Evolutionary conservation across 2,888 invertebrate genomes (phyloP), one percentile per base, ranked within the genome.

Genomic region (Lasioglossum zephyrum): DNA sequence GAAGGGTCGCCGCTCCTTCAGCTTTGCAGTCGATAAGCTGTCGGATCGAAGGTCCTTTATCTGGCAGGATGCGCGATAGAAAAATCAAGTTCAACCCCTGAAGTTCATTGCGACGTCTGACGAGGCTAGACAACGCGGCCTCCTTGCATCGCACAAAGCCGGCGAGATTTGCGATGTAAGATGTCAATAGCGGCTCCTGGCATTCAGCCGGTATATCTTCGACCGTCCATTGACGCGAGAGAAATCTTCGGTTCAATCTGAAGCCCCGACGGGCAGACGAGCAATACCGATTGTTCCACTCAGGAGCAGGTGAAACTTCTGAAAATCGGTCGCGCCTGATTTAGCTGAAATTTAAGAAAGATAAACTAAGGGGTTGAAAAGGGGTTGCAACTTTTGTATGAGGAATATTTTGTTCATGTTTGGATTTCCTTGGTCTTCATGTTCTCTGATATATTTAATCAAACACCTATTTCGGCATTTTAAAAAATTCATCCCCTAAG

Each of bases 161-260:
- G 69, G 70, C 79, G 26, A 77, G 80, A 85, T 80, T 79, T 82
- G 77, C 88, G 75, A 81, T 72, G 77, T 72, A 73, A 72, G 72
- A 86, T 86, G 80, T 84, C 84, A 75, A 91, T 85, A 81, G 83
- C 49, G 75, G 49, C 49, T 66, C 39, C 66, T 26, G 39, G 70
- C 26, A 60, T 74, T 82, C 80, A 86, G 47, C 70, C 31, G 82
- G 39, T 88, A 89, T 89, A 87, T 63, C 49, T 72, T 69, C 73
- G 77, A 39, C 72, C 90, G 81, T 81, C 85, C 80, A 75, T 72
- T 73, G 53, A 70, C 49, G 49, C 36, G 66, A 57, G 41, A 77
- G 47, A 77, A 72, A 88, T 79, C 81, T 83, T 84, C 85, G 81
- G 87, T 89, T 84, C 57, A 85, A 82, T 83, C 76, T 70, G 79